Base-by-base conservation (phyloP, 2,113 vertebrate species). In the Psittacula cyanocephala region DNA sequence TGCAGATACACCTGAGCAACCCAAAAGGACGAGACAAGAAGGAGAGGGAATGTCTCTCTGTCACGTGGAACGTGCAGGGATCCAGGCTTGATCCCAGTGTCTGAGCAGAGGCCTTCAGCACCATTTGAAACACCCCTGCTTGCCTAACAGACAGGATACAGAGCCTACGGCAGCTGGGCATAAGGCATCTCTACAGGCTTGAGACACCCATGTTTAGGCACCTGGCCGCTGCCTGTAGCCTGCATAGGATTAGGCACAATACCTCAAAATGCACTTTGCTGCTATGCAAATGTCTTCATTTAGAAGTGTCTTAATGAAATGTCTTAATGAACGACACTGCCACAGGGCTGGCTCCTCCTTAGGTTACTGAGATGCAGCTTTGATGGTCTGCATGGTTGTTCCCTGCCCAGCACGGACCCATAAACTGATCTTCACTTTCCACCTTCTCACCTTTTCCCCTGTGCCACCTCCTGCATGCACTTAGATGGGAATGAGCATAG, bases 111-210 rank as follows among this genome's bases (percentile, higher is more conserved):
- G 9, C 43, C 23, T 63, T 52, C 60, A 78, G 64, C n/a, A 53
- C n/a, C 2, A 1, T 9, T 28, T 23, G 28, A 50, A 39, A 10
- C 3, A 11, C 2, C 7, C 8, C 27, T 60, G 88, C 27, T 39
- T 1, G 0, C 1, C 20, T 35, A n/a, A 37, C 27, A 17, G 43
- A 3, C 2, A 16, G 22, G 44, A 35, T 7, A 11, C 55, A 80
- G n/a, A 75, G 11, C 12, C 49, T 10, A 1, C 2, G 9, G n/a
- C 52, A 90, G 57, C 76, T 49, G 67, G 18, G 33, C 35, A 24
- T 9, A 37, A 24, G 13, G 46, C 17, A 44, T 10, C 67, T 37
- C 57, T 59, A 16, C 49, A 55, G 70, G n/a, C 28, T 4, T 29
- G n/a, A 19, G 47, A 23, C 28, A 27, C 24, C 9, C 53, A 5